A percentile compares a stretch with the other conserved stretches of the same genome.
phyloP scores from a whole-genome alignment of 2,113 vertebrate genomes.

The Campylomormyrus numenius region DNA sequence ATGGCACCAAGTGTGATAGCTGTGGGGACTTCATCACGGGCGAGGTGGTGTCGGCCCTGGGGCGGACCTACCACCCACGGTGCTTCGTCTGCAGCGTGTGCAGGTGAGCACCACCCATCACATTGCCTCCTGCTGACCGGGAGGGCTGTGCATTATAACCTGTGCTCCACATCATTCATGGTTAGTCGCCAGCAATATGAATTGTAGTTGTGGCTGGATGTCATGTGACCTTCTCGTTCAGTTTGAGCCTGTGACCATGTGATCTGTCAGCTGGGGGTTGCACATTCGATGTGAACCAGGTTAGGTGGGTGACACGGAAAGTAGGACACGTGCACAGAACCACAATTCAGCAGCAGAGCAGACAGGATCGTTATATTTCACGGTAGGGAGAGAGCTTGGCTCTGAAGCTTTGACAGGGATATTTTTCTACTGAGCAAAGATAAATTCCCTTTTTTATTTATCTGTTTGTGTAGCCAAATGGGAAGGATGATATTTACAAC shows the following conservation, averaged over 20 bases:
- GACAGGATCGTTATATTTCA: background rate
- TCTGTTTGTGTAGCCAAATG: background rate
- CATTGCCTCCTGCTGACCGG: too few relatives aligned
- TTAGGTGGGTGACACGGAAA: background rate
- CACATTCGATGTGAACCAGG: background rate
- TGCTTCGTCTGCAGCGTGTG: constrained; percentile 96
- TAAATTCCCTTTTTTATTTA: background rate
- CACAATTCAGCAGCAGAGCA: background rate
- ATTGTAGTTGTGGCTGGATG: background rate
- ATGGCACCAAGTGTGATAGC: constrained; percentile 92
- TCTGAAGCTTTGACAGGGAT: background rate
- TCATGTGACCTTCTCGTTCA: background rate
- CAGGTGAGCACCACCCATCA: constrained; percentile 62
- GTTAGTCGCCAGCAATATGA: background rate
- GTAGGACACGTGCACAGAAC: background rate
- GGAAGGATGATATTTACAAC: background rate
- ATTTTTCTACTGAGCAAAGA: background rate
- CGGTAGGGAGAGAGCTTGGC: background rate
- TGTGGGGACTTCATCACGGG: constrained; percentile 92
- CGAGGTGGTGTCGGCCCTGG: constrained; percentile 94
- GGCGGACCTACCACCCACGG: constrained; percentile 94
- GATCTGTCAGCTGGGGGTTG: background rate
- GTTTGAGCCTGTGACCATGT: background rate
- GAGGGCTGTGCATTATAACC: background rate
- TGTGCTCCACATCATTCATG: background rate